Conservation (phyloP, 2,797 vertebrate genomes). For the Galago senegalensis region DNA sequence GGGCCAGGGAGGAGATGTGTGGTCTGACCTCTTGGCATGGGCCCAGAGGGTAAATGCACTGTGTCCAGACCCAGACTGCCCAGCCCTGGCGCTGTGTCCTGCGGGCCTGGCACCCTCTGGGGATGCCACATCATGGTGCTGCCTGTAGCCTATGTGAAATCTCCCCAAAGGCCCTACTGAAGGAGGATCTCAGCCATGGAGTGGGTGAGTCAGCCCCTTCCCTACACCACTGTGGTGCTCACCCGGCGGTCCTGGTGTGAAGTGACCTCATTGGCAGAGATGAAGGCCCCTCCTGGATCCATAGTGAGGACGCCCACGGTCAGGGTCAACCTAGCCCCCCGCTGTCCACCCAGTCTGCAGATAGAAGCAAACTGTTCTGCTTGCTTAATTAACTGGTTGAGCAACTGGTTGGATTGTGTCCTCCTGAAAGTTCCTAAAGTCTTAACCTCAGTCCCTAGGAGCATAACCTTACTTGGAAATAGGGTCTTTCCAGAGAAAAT, state of each 20-base stretch:
- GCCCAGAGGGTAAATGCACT: no score
- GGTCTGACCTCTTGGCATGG: neutral
- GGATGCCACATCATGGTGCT: neutral
- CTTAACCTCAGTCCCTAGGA: neutral
- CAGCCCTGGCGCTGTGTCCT: neutral
- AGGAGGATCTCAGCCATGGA: no score
- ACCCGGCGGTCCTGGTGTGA: accelerated
- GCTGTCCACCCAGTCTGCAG: neutral
- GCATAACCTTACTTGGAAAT: neutral
- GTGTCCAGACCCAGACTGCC: neutral
- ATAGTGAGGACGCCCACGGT: accelerated
- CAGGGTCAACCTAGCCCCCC: accelerated
- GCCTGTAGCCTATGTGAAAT: no score
- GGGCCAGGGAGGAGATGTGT: neutral
- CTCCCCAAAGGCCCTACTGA: neutral
- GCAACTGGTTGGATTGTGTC: accelerated
- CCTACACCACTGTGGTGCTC: no score
- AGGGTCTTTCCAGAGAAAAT: neutral
- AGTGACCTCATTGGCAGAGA: neutral
- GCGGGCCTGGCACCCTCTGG: neutral
- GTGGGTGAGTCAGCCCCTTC: neutral
- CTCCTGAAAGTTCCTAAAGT: neutral
- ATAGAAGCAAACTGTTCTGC: accelerated
- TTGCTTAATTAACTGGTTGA: no score
- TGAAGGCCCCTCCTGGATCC: no score